A percentile compares a stretch with the other conserved stretches of the same genome.
These are phyloP conservation scores for Drosophila affinis DNA, from an alignment of 2,888 invertebrate species.

Conservation along the genomic window DNA sequence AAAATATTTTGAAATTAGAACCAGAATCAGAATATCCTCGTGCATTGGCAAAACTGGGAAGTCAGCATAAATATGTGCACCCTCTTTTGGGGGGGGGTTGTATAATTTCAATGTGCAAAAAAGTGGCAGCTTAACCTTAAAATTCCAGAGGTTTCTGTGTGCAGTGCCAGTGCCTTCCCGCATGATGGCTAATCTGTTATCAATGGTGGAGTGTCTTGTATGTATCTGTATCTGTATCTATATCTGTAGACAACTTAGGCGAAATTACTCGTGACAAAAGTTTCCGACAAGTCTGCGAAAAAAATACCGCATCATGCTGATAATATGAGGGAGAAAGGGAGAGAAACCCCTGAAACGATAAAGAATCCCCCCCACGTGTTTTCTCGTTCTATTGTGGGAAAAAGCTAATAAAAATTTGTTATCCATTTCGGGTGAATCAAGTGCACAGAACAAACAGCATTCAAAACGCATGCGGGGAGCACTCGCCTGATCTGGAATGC, in stretches of 20 bases:
- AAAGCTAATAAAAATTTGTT: constrained; percentile 22
- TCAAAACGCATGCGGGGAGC: constrained; percentile 5
- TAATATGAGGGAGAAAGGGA: constrained; percentile 39
- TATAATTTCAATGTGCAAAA: neutral
- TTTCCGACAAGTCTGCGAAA: constrained; percentile 66
- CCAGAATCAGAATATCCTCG: constrained; percentile 16
- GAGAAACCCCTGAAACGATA: constrained; percentile 4
- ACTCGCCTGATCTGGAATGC: neutral
- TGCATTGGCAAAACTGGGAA: neutral
- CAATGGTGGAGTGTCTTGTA: neutral
- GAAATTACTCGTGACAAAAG: constrained; percentile 48
- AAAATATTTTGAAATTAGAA: constrained; percentile 32
- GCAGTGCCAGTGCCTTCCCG: neutral
- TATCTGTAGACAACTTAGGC: constrained; percentile 50
- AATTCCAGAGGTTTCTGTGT: too few species aligned
- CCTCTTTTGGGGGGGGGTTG: neutral
- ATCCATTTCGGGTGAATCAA: constrained; percentile 55
- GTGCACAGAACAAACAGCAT: constrained; percentile 37
- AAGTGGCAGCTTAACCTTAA: too few species aligned
- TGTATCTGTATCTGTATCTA: constrained; percentile 21
- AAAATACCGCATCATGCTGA: constrained; percentile 62
- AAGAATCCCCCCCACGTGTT: neutral
- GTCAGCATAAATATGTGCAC: neutral
- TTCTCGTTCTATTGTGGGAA: neutral
- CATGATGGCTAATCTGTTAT: constrained; percentile 1